Conservation (phyloP, 2,113 vertebrate genomes). For the Cyphomyrus plagiostoma region DNA sequence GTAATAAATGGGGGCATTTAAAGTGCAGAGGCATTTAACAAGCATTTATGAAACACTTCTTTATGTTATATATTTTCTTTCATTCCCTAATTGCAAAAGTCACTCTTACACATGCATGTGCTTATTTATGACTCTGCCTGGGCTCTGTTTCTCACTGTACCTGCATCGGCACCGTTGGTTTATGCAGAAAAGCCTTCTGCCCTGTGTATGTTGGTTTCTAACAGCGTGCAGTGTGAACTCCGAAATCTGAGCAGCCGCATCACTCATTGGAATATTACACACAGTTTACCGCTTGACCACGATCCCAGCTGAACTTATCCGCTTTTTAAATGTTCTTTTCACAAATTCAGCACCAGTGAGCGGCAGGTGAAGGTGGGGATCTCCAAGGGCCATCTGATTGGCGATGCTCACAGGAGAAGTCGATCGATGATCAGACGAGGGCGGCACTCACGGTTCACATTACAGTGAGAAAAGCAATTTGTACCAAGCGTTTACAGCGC, state of each 20-base stretch:
- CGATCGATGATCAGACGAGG: conserved; percentile 13
- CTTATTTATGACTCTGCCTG: conserved; percentile 56
- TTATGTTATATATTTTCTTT: conserved; percentile 76
- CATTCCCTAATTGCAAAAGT: conserved; percentile 69
- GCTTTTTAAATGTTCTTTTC: neutral
- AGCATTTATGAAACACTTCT: conserved; percentile 82
- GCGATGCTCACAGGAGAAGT: neutral
- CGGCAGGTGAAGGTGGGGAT: neutral
- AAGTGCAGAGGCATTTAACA: conserved; percentile 76
- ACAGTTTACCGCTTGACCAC: neutral
- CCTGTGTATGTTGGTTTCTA: neutral
- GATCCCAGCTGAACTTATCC: neutral
- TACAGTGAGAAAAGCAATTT: conserved; percentile 38
- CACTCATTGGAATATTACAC: neutral
- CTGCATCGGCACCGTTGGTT: neutral
- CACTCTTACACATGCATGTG: conserved; percentile 59
- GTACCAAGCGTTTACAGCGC: conserved; percentile 54
- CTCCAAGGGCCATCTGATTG: neutral
- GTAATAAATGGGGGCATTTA: conserved; percentile 81
- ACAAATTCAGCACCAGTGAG: neutral
- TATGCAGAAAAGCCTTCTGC: neutral
- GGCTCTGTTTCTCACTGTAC: conserved; percentile 21
- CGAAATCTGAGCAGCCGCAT: neutral
- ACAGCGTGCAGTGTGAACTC: neutral
- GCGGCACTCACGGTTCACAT: conserved; percentile 16